Evolutionary conservation across 2,797 vertebrate genomes (phyloP).

Genomic region (Triplophysa bombifrons): DNA sequence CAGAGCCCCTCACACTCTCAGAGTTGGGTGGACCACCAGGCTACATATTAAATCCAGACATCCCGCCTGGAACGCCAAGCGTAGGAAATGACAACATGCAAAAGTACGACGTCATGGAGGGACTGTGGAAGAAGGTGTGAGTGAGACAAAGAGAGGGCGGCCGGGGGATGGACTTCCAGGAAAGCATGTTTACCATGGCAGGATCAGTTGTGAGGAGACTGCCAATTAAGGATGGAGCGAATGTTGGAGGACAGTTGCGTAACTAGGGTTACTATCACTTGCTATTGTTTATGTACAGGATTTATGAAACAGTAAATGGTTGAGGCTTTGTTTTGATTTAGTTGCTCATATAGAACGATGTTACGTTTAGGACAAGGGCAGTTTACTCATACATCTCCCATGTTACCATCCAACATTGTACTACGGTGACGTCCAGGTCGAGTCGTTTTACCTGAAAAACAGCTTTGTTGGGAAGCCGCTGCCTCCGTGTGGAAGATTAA

Average conservation of each 20-base stretch:
- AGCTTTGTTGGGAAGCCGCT: background rate
- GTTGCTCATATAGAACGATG: background rate
- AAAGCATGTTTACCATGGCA: slow-evolving; percentile 58
- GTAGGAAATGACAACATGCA: slow-evolving; percentile 58
- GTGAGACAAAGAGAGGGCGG: background rate
- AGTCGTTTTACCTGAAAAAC: background rate
- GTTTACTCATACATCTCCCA: background rate
- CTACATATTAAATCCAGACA: slow-evolving; percentile 56
- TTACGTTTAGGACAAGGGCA: background rate
- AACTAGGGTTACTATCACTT: background rate
- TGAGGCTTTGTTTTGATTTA: slow-evolving; percentile 2
- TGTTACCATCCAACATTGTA: background rate
- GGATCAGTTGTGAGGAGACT: slow-evolving; percentile 27
- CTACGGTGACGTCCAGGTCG: background rate
- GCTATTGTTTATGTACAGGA: background rate
- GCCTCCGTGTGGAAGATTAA: slow-evolving; percentile 35
- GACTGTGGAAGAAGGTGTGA: slow-evolving; percentile 21
- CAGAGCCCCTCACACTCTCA: slow-evolving; percentile 30
- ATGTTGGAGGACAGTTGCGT: background rate
- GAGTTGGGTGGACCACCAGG: slow-evolving; percentile 50
- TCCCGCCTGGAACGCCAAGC: slow-evolving; percentile 42
- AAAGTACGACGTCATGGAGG: slow-evolving; percentile 47
- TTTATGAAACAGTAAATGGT: background rate
- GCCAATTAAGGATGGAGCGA: slow-evolving; percentile 29
- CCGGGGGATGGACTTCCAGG: slow-evolving; percentile 48